These are phyloP conservation scores for Lasioglossum marginatum DNA, from an alignment of 2,888 invertebrate species.

Conservation along the genomic window DNA sequence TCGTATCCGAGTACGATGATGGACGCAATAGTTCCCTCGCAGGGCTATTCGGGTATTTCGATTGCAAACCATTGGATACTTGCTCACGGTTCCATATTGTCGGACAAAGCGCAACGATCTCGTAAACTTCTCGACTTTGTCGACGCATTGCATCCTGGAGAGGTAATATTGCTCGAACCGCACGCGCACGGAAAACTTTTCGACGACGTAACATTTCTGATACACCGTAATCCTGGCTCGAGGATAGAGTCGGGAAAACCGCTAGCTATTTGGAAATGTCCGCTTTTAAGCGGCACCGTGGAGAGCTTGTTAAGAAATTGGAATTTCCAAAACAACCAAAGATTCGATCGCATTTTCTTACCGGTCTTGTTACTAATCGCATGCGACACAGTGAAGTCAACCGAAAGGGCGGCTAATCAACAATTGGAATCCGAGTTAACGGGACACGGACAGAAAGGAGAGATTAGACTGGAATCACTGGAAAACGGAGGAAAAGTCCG, in stretches of 20 bases:
- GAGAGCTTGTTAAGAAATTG: constrained; percentile 86
- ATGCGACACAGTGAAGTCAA: background rate
- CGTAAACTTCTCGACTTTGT: constrained; percentile 53
- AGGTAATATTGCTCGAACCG: constrained; percentile 62
- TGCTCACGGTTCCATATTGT: constrained; percentile 86
- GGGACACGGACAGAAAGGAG: background rate
- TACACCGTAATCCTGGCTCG: constrained; percentile 50
- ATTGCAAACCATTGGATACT: constrained; percentile 86
- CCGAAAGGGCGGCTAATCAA: background rate
- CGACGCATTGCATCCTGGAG: constrained; percentile 51
- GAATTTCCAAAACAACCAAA: constrained; percentile 85
- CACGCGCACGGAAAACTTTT: constrained; percentile 14
- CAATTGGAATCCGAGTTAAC: background rate
- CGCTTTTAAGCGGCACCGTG: constrained; percentile 85
- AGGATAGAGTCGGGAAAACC: constrained; percentile 71
- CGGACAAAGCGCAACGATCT: constrained; percentile 81
- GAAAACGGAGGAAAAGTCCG: background rate
- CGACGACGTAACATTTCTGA: constrained; percentile 56
- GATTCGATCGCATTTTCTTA: constrained; percentile 85
- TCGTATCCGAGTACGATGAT: constrained; percentile 85
- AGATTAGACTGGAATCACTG: background rate
- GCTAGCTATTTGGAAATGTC: constrained; percentile 86
- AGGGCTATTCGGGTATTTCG: constrained; percentile 86
- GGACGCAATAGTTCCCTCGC: constrained; percentile 67
- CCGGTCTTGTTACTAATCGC: constrained; percentile 86